phyloP scores from a whole-genome alignment of 1,140 invertebrate genomes.

The Rhynchophorus ferrugineus region DNA sequence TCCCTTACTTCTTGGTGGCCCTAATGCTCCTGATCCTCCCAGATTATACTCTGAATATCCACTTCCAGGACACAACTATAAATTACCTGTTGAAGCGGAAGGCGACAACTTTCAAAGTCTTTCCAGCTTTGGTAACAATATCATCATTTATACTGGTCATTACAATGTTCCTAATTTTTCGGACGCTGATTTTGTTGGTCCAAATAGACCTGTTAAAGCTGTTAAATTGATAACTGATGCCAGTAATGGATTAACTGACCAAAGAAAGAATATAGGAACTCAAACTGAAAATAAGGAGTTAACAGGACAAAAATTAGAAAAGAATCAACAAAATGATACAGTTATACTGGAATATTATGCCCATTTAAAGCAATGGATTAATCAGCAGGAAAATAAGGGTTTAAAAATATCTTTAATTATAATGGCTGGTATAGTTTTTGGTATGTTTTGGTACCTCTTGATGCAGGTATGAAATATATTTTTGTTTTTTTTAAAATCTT shows the following conservation, averaged over 20 bases:
- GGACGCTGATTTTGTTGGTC: conserved; percentile 13
- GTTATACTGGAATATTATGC: conserved; percentile 22
- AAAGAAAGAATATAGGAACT: conserved; percentile 8
- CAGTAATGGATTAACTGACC: conserved; percentile 4
- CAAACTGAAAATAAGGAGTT: conserved; percentile 21
- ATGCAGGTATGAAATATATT: conserved; percentile 33
- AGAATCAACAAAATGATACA: conserved; percentile 1
- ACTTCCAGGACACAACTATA: conserved; percentile 39
- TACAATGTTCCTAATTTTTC: conserved; percentile 69
- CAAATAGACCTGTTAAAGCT: conserved; percentile 9
- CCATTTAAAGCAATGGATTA: conserved; percentile 48
- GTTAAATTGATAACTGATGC: conserved; percentile 18
- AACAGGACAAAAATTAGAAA: background rate
- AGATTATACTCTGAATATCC: conserved; percentile 38
- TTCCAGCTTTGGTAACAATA: conserved; percentile 23
- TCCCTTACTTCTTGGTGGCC: conserved; percentile 62
- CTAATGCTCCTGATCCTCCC: conserved; percentile 40
- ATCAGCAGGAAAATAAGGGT: conserved; percentile 61
- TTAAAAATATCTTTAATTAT: conserved; percentile 60
- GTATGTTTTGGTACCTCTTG: conserved; percentile 64
- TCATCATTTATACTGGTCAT: conserved; percentile 55
- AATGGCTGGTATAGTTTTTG: conserved; percentile 54
- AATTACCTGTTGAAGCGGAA: conserved; percentile 24
- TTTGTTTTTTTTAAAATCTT: background rate
- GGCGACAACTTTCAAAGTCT: conserved; percentile 38